A percentile compares a stretch with the other conserved stretches of the same genome.
phyloP scores from a whole-genome alignment of 2,888 invertebrate species.

The Endotricha flammealis region DNA sequence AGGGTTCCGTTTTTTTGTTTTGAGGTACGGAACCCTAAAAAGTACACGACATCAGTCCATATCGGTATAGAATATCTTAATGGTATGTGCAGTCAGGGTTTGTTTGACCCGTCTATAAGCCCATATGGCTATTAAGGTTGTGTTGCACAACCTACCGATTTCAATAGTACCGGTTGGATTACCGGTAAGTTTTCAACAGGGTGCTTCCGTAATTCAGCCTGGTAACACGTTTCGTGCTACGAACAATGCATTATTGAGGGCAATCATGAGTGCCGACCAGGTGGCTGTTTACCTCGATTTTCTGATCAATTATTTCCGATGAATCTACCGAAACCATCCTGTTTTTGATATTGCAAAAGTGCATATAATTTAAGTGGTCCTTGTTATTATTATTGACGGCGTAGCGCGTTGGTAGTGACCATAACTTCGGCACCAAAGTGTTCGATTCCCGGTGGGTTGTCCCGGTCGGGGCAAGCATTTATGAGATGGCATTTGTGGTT shows the following conservation, averaged over 20 bases:
- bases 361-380: constrained; percentile 22
- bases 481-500: too few species aligned
- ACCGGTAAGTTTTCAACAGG: constrained; percentile 18
- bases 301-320: constrained; percentile 60
- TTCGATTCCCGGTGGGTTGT: too few species aligned
- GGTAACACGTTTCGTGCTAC: constrained; percentile 49
- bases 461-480: too few species aligned
- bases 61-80: constrained; percentile 58
- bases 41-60: constrained; percentile 40
- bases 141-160: constrained; percentile 31
- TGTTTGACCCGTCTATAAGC: constrained; percentile 49
- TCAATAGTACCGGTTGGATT: constrained; percentile 22
- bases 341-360: constrained; percentile 22
- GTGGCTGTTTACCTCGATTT: constrained; percentile 60
- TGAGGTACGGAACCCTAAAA: too few species aligned
- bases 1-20: too few species aligned
- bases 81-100: constrained; percentile 56
- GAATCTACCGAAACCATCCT: constrained; percentile 26
- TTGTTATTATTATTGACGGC: too few species aligned
- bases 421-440: too few species aligned
- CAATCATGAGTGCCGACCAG: constrained; percentile 57
- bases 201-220: constrained; percentile 24
- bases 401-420: too few species aligned
- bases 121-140: constrained; percentile 45
- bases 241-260: constrained; percentile 63